Conservation (phyloP, 2,113 vertebrate species). For the Axis porcinus region DNA sequence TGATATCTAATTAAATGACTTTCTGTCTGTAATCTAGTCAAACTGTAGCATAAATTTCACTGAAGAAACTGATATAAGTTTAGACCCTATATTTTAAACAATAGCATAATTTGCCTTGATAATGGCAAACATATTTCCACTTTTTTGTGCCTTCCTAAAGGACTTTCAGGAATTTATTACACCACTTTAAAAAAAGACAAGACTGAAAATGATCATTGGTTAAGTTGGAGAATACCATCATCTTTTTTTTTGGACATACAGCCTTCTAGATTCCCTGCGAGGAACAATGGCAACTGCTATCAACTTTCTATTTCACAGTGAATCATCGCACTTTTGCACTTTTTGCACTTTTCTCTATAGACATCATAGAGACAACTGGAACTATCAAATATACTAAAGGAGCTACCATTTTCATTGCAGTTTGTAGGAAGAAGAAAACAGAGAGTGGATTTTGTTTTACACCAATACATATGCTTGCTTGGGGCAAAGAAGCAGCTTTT, state of each 20-base stretch:
- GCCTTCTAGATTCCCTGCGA: not conserved
- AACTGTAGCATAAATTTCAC: not conserved
- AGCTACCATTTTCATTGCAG: not conserved
- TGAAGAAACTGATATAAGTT: slow-evolving; percentile 22
- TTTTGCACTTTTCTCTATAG: slow-evolving; percentile 5
- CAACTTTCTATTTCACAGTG: not conserved
- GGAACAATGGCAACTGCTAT: not conserved
- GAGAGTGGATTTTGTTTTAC: not conserved
- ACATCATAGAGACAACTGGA: not conserved
- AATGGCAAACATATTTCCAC: not conserved
- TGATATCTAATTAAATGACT: not conserved
- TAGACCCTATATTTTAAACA: slow-evolving; percentile 6
- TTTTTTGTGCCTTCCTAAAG: not conserved
- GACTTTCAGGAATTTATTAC: not conserved
- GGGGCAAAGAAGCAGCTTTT: not conserved
- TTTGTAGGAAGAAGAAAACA: not conserved
- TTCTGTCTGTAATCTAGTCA: not conserved
- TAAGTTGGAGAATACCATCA: not conserved
- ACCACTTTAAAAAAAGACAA: not conserved
- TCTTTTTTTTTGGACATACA: not conserved
- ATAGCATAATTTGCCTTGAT: slow-evolving; percentile 4
- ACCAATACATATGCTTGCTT: not conserved
- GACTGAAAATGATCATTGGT: not conserved
- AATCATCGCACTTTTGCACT: not conserved
- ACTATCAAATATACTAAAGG: not conserved